Evolutionary conservation across 2,797 vertebrate species (phyloP), one percentile per base, ranked within the genome.

Genomic region (Pogonophryne albipinna): DNA sequence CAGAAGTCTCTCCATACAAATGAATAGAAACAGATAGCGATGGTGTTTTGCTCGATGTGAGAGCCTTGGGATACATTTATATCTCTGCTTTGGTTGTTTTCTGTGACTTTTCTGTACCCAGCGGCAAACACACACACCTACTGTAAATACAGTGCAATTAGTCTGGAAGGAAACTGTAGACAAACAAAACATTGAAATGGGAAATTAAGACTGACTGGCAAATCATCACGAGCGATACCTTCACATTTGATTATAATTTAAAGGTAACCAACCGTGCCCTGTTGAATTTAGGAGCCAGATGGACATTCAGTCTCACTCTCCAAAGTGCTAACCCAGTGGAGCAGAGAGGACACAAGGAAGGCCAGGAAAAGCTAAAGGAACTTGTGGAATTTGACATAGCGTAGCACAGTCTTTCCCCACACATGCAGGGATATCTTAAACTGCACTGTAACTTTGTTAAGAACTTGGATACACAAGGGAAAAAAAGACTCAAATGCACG

Each of bases 181-280:
- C 17, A 62, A 78, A 62, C 27, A 50, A 15, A 12, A 14, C 66
- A 23, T 7, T 52, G 19, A 41, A 52, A 64, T 78, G 27, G 9
- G 23, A 57, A 65, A 71, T 17, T 49, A 12, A 61, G 20, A 45
- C 7, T 41, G 6, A 11, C 45, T 66, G 58, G 47, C 34, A 66
- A 53, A 50, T 60, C 56, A 51, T 70, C 66, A 19, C 3, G 0
- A 68, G 45, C 57, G 19, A 72, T 69, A 74, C 16, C 52, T 62
- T 10, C 38, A 74, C 6, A 73, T n/a, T 57, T 65, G 0, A 76
- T 82, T 74, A 41, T 49, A 41, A 52, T 71, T 20, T 72, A 2
- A 76, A 76, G 65, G 66, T 76, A 62, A 66, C 69, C 56, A 68
- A 68, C 57, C 5, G 10, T 34, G 51, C 10, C 31, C 56, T 60